Percentiles rank a stretch among this genome's conserved stretches.
Conservation (phyloP, 1,140 invertebrate species). For the Belonocnema kinseyi region DNA sequence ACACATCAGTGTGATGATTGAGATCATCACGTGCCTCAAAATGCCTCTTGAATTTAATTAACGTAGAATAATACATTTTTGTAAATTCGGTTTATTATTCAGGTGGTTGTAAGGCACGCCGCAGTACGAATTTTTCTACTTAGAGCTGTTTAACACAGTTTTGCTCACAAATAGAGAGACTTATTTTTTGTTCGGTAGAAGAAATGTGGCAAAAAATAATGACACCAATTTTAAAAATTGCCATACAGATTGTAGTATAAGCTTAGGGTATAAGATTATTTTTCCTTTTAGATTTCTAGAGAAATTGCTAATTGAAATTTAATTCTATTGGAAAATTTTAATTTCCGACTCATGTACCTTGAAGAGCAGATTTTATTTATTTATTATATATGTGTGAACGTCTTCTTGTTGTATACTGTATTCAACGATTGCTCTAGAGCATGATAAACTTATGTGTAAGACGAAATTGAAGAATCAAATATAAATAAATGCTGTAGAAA, state of each 20-base stretch:
- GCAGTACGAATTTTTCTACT: conserved; percentile 1
- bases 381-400: conserved; percentile 2
- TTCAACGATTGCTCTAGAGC: too few species aligned
- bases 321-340: neutral
- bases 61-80: neutral
- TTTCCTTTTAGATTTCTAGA: neutral
- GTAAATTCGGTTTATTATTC: neutral
- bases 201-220: conserved; percentile 16
- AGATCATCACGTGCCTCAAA: conserved; percentile 2
- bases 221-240: conserved; percentile 16
- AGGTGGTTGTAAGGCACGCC: neutral
- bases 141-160: neutral
- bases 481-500: neutral
- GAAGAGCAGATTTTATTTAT: conserved; percentile 1
- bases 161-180: conserved; percentile 13
- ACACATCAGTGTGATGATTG: neutral
- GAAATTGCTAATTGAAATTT: conserved; percentile 9
- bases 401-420: neutral
- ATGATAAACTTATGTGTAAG: neutral
- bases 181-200: conserved; percentile 7
- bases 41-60: conserved; percentile 1
- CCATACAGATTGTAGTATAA: conserved; percentile 14
- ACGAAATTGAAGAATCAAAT: neutral
- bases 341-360: neutral
- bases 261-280: neutral